phyloP scores from a whole-genome alignment of 2,797 vertebrate genomes.

The Mus caroli region DNA sequence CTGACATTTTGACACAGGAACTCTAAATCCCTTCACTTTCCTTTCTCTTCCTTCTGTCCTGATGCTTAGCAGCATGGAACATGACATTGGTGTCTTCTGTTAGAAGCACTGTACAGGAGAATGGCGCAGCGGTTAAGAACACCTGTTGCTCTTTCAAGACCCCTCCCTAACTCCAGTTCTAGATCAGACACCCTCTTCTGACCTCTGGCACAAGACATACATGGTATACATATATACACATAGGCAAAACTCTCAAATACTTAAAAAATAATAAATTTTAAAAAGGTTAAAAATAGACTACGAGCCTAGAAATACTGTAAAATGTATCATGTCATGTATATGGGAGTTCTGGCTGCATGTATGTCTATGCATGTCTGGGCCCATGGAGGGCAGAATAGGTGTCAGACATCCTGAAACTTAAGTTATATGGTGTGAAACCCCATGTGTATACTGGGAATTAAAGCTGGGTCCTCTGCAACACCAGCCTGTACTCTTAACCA shows the following conservation, averaged over 20 bases:
- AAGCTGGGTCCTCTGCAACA: too few species aligned
- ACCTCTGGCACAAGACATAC: not conserved
- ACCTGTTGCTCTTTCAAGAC: not conserved
- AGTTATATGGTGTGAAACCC: not conserved
- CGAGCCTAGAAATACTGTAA: not conserved
- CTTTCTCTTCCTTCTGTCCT: slow-evolving; percentile 12
- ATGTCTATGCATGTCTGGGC: not conserved
- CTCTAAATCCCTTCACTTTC: slow-evolving; percentile 53
- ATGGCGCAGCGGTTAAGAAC: too few species aligned
- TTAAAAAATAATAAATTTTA: not conserved
- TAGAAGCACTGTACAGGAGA: not conserved
- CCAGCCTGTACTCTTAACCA: too few species aligned
- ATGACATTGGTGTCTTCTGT: not conserved
- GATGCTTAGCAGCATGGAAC: not conserved
- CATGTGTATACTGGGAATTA: not conserved
- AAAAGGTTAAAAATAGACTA: not conserved
- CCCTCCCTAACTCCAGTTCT: not conserved
- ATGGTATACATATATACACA: not conserved
- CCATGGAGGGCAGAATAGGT: not conserved
- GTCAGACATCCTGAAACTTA: not conserved
- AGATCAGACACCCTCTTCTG: not conserved
- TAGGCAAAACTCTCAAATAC: not conserved
- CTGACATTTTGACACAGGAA: slow-evolving; percentile 10
- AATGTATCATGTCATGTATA: not conserved
- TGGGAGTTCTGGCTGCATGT: not conserved